Base-by-base conservation (phyloP, 2,113 vertebrate species). In the Gymnobelideus leadbeateri region DNA sequence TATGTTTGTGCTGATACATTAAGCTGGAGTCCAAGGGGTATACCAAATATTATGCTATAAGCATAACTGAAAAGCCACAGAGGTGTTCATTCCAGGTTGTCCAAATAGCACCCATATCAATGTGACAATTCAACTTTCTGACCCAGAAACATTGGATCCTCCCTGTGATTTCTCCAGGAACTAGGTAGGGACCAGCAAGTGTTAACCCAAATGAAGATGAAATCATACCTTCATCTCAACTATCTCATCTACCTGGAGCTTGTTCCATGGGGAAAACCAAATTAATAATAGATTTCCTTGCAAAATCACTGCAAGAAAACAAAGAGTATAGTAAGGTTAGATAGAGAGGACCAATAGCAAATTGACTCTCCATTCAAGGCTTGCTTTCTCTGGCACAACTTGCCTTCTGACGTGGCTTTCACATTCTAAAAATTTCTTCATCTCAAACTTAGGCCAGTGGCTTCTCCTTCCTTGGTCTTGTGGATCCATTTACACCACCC, bases 341-440 rank as follows among this genome's bases (percentile, higher is more conserved):
- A 94, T 8, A 55, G 51, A 1, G 24, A 3, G 57, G 55, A n/a
- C 16, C 26, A 37, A 37, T 0, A 1, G 37, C 43, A 57, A 90
- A 2, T 55, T n/a, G 49, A 31, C 6, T 52, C 57, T 24, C 90
- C 54, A 55, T 90, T 28, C 12, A 93, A 8, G 28, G 0, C 14
- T 55, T 93, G 14, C 57, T 95, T 93, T 92, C 55, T n/a, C 37
- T 28, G 54, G 24, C 43, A 10, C 49, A 91, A 95, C 23, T 93
- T 89, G 25, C 57, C 91, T 84, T 53, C 91, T 84, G 51, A 90
- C 51, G 16, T 26, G 51, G n/a, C 37, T 43, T 23, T 61, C 11
- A 21, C 23, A 89, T 51, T 68, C 52, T 25, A 92, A 21, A 52
- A 89, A 50, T 93, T 61, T 92, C 37, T 0, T 57, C 25, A 53